Evolutionary conservation across 2,797 vertebrate genomes (phyloP).

Genomic region (Psittacula echo): DNA sequence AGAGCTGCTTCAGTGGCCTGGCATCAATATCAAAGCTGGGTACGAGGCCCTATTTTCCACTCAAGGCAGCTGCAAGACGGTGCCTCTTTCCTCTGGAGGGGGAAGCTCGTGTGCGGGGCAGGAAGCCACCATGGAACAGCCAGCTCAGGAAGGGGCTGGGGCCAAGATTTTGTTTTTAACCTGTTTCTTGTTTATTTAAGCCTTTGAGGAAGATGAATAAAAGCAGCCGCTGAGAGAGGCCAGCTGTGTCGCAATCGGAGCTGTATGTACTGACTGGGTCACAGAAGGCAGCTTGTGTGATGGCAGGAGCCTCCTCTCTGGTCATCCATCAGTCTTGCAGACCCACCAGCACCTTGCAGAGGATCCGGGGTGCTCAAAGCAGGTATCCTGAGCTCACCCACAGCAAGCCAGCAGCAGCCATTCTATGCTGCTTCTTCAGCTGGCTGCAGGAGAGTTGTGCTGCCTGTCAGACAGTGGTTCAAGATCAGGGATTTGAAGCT

Average conservation of each 20-base stretch:
- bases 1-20: not conserved
- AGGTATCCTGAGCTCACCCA: not conserved
- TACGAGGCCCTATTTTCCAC: not conserved
- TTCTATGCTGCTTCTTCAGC: not conserved
- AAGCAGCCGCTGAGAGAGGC: not conserved
- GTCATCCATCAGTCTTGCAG: rapidly evolving
- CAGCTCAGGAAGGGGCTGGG: slow-evolving; percentile 43
- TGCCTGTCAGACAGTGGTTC: rapidly evolving
- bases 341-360: rapidly evolving
- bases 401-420: not conserved
- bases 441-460: not conserved
- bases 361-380: not conserved
- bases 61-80: not conserved
- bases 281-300: not conserved
- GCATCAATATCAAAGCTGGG: not conserved
- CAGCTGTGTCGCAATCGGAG: not conserved
- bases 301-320: not conserved
- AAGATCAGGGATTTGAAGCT: not conserved
- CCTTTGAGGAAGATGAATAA: slow-evolving; percentile 44
- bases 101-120: not conserved
- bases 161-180: slow-evolving; percentile 66
- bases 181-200: slow-evolving; percentile 68
- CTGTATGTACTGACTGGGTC: not conserved
- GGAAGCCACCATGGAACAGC: slow-evolving; percentile 46
- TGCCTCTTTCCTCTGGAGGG: not conserved